A percentile compares a stretch with the other conserved stretches of the same genome.
phyloP scores from a whole-genome alignment of 2,797 vertebrate genomes.

The Ceryle rudis region DNA sequence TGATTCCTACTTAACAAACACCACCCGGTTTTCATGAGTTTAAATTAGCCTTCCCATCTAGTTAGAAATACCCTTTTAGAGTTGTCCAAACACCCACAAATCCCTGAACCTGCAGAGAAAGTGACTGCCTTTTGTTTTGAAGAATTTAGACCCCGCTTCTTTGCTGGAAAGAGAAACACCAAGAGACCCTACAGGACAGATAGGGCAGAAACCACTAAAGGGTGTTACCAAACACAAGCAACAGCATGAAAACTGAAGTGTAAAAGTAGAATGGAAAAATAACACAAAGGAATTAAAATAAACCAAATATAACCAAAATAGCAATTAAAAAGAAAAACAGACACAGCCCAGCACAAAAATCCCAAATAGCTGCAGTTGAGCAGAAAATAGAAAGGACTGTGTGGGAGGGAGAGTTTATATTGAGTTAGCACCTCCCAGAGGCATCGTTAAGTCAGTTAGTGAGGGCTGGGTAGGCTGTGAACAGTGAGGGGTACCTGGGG shows the following conservation, averaged over 20 bases:
- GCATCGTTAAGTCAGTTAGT: background rate
- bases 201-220: background rate
- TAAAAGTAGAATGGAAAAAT: background rate
- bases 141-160: background rate
- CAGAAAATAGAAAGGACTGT: background rate
- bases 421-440: background rate
- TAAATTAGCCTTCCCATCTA: background rate
- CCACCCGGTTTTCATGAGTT: background rate
- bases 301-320: background rate
- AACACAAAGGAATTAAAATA: background rate
- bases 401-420: background rate
- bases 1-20: background rate
- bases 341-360: background rate
- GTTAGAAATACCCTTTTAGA: background rate
- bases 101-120: background rate
- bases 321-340: background rate
- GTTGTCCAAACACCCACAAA: background rate
- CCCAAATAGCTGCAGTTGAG: background rate
- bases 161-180: background rate
- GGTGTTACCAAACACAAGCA: background rate
- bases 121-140: background rate
- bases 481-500: background rate
- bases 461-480: background rate
- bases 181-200: background rate
- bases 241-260: background rate